phyloP scores from a whole-genome alignment of 92 coral and sea anemone genomes.

The Desmophyllum pertusum region DNA sequence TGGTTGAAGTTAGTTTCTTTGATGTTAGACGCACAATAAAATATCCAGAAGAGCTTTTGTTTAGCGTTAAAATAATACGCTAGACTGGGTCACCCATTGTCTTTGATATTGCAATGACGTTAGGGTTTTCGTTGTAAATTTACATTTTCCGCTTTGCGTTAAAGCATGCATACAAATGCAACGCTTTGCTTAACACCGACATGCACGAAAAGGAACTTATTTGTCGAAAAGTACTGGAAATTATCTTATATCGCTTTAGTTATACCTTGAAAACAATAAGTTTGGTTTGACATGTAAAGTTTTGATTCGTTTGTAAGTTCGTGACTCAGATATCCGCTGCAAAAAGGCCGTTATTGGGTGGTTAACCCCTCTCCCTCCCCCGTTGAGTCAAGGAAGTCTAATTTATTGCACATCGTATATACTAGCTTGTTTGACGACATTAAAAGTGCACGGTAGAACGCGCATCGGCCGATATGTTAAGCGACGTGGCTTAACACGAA shows the following conservation, averaged over 20 bases:
- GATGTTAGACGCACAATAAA: slow-evolving; percentile 1
- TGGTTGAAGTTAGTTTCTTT: slow-evolving; percentile 11
- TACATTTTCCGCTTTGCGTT: background rate
- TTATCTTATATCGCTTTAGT: background rate
- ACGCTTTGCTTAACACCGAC: background rate
- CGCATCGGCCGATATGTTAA: slow-evolving; percentile 25
- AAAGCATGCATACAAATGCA: background rate
- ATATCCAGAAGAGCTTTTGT: slow-evolving; percentile 1
- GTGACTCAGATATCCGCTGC: slow-evolving; percentile 15
- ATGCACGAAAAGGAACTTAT: background rate
- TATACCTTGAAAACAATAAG: background rate
- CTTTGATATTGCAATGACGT: slow-evolving; percentile 1
- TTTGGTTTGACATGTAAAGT: background rate
- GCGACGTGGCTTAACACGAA: slow-evolving; percentile 43
- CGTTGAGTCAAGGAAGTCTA: background rate
- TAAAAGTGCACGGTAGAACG: slow-evolving; percentile 27
- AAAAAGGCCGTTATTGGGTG: background rate
- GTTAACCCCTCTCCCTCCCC: background rate
- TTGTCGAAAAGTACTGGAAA: background rate
- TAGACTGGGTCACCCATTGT: slow-evolving; percentile 1
- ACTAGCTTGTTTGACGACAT: slow-evolving; percentile 16
- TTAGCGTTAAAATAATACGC: background rate
- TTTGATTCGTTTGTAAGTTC: background rate
- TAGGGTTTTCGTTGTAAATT: background rate
- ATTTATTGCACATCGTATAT: background rate